Conservation (phyloP, 2,888 invertebrate genomes). For the Amiota minor region DNA sequence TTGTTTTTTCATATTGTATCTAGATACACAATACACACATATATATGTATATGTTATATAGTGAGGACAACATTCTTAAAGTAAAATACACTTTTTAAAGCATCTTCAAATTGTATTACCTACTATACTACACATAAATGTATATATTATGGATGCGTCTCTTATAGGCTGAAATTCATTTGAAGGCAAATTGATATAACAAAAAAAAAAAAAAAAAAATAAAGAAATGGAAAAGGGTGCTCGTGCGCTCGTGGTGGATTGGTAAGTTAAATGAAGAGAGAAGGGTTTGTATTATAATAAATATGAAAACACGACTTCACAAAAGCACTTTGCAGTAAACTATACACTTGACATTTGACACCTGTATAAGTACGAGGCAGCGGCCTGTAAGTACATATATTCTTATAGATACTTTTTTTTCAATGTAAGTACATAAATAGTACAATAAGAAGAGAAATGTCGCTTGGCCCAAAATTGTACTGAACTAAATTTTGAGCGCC, state of each 20-base stretch:
- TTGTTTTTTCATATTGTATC: slow-evolving; percentile 18
- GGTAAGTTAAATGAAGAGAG: too few relatives aligned
- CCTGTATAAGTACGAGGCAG: slow-evolving; percentile 36
- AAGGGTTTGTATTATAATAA: background rate
- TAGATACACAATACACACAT: too few relatives aligned
- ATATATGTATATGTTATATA: too few relatives aligned
- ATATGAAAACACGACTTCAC: slow-evolving; percentile 12
- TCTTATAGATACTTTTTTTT: background rate
- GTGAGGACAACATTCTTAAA: too few relatives aligned
- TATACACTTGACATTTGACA: slow-evolving; percentile 50
- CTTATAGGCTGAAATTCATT: too few relatives aligned
- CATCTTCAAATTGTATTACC: too few relatives aligned
- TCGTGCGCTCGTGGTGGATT: background rate
- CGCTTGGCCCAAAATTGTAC: background rate
- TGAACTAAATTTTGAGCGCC: background rate
- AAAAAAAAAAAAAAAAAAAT: background rate
- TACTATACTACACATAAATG: too few relatives aligned
- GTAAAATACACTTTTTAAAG: too few relatives aligned
- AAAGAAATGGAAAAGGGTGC: background rate
- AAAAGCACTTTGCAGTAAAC: slow-evolving; percentile 45
- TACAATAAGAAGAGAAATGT: background rate
- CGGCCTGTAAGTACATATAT: background rate
- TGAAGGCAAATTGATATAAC: background rate
- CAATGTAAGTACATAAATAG: background rate
- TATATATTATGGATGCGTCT: too few relatives aligned